Evolutionary conservation across 2,797 vertebrate species (phyloP), one percentile per base, ranked within the genome.

Genomic region (Huso huso): DNA sequence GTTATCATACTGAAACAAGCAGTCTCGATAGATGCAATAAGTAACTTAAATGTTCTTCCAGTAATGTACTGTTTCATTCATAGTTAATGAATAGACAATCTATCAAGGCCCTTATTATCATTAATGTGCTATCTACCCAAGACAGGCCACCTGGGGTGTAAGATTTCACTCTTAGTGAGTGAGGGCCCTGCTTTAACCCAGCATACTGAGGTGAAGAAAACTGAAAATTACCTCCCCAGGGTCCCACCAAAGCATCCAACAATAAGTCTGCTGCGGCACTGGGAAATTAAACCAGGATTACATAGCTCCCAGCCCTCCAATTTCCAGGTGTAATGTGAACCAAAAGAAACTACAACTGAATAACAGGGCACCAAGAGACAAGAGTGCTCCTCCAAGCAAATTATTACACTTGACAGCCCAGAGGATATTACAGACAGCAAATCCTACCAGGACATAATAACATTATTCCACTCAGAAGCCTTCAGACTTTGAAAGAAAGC

Each of bases 231-330:
- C 69, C 71, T 76, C 75, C 68, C 66, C 4, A 8, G 62, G 64
- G 75, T 67, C 64, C 23, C 60, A 48, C 61, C 62, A 67, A 66
- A 69, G 73, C 66, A 52, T 68, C 72, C 71, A 75, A 10, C 15
- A 51, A 69, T 49, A 71, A 66, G 70, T 69, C 61, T 74, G 68
- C 65, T 59, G 58, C 62, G 76, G 75, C 63, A 68, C 60, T 63
- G 66, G 70, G 75, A 78, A 70, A 79, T 78, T 68, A 76, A 78
- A 79, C 53, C 74, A 74, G 68, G 65, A 63, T 63, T 66, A 18
- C 71, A 74, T 77, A 74, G 67, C 66, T 78, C 73, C 78, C 66
- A 48, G 66, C 71, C 50, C 15, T 70, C 69, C 73, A 63, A 73
- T 78, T 70, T 59, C 64, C 74, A 37, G 23, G 69, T 63, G 66